Evolutionary conservation across 2,888 invertebrate species (phyloP), one percentile per base, ranked within the genome.

Genomic region (Lomographa bimaculata): DNA sequence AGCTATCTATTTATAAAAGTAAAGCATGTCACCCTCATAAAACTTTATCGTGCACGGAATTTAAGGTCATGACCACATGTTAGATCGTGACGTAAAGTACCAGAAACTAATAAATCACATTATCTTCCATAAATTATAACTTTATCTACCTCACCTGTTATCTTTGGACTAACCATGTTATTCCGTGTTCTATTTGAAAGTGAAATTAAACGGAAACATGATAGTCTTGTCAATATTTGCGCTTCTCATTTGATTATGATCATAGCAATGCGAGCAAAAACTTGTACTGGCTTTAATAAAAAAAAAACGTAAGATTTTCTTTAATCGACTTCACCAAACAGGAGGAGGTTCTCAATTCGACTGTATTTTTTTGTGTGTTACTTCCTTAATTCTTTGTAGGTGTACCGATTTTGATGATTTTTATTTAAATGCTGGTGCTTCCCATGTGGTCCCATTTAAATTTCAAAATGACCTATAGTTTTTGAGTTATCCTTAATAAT

Each of bases 211-310:
- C 21, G 33, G 45, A 50, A 30, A 36, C 19, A 43, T 42, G 64
- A 74, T 74, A 70, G 70, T 29, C 7, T 34, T 44, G 68, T 65
- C 68, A 78, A 78, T 71, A 75, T 78, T 79, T 69, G 62, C 61
- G 54, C 44, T 36, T 43, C 34, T 66, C 58, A 57, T 62, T 55
- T n/a, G n/a, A 57, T 64, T 11, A 24, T 35, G 52, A 59, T 44
- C 47, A 40, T n/a, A n/a, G n/a, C n/a, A n/a, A n/a, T n/a, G n/a
- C n/a, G n/a, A n/a, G n/a, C n/a, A n/a, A n/a, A n/a, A n/a, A n/a
- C n/a, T n/a, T 14, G 6, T 9, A 32, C 21, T 26, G 20, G n/a
- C 24, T 36, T 26, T 41, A 7, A 17, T 32, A 21, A 16, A 6
- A 5, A 24, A 24, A 21, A 23, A 26, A 54, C 47, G 26, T 52